Evolutionary conservation across 2,113 vertebrate species (phyloP).

Genomic region (Rhynchomys soricoides): DNA sequence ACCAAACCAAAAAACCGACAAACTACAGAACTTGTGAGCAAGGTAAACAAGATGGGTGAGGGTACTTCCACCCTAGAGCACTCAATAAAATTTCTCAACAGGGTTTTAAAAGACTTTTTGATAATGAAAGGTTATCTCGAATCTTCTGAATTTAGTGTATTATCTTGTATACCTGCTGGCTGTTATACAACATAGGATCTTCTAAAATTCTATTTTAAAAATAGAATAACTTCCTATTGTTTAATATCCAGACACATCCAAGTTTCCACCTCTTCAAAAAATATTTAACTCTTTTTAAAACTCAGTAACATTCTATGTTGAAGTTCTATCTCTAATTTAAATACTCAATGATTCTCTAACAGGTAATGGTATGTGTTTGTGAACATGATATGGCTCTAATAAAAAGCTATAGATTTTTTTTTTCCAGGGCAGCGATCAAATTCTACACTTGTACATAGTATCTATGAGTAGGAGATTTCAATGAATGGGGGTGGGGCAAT

Average conservation of each 20-base stretch:
- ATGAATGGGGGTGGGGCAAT: neutral
- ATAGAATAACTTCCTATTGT: neutral
- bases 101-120: neutral
- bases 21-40: neutral
- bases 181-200: conserved; percentile 21
- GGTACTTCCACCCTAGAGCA: neutral
- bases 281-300: conserved; percentile 52
- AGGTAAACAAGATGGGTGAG: neutral
- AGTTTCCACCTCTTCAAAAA: neutral
- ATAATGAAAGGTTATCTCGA: neutral
- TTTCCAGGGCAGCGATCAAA: neutral
- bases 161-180: neutral
- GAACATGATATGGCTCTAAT: neutral
- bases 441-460: neutral
- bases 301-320: conserved; percentile 8
- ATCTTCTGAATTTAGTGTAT: neutral
- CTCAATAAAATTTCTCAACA: neutral
- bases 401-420: neutral
- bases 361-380: neutral
- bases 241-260: conserved; percentile 13
- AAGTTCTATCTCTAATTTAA: conserved; percentile 29
- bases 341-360: neutral
- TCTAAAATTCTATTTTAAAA: conserved; percentile 53
- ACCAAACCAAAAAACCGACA: neutral
- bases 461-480: neutral